These are phyloP conservation scores for Hirudo medicinalis DNA, from an alignment of 1,140 invertebrate genomes.

Conservation along the genomic window DNA sequence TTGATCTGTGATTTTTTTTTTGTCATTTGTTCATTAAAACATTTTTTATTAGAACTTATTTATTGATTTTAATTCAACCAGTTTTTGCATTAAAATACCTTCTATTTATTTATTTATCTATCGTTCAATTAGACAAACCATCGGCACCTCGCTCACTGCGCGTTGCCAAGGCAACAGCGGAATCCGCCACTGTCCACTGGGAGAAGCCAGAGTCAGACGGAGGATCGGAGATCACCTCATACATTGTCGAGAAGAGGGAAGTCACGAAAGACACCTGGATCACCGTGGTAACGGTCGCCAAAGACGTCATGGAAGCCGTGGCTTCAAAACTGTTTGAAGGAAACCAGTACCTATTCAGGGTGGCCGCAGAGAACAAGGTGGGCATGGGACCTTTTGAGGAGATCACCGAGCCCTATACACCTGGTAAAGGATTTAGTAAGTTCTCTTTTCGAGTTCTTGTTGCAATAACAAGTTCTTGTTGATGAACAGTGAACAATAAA, in stretches of 20 bases:
- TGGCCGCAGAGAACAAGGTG: constrained; percentile 76
- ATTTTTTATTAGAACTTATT: not conserved
- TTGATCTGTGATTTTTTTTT: not conserved
- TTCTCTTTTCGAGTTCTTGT: not conserved
- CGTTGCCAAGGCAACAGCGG: constrained; percentile 69
- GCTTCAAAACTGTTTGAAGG: constrained; percentile 64
- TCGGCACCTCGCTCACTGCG: constrained; percentile 63
- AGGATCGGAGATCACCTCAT: constrained; percentile 54
- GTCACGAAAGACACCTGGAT: constrained; percentile 51
- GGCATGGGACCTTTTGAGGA: constrained; percentile 65
- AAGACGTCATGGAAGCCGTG: constrained; percentile 61
- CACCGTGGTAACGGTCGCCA: constrained; percentile 75
- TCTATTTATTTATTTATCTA: not conserved
- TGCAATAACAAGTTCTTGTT: not conserved
- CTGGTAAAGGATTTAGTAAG: constrained; percentile 27
- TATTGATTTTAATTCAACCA: not conserved
- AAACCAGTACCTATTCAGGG: constrained; percentile 81
- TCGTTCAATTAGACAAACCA: constrained; percentile 20
- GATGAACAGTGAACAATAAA: not conserved
- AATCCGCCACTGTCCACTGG: constrained; percentile 84
- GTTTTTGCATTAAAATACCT: not conserved
- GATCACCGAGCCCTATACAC: constrained; percentile 48
- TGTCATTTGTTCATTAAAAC: not conserved
- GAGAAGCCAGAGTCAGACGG: constrained; percentile 76
- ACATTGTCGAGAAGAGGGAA: constrained; percentile 70